A percentile compares a stretch with the other conserved stretches of the same genome.
Conservation (phyloP, 2,113 vertebrate species). For the Taurulus bubalis region DNA sequence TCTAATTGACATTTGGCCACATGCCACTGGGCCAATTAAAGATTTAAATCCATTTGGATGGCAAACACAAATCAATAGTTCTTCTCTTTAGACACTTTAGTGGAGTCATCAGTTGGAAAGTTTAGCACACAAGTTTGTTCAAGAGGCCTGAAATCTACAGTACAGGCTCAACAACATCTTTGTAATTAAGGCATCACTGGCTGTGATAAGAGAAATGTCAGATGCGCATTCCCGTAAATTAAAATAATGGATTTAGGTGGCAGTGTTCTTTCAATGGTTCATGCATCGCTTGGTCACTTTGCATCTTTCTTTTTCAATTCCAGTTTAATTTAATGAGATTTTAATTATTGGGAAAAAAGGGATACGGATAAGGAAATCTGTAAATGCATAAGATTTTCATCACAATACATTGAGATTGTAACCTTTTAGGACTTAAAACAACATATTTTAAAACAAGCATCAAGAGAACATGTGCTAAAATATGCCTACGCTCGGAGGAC, state of each 20-base stretch:
- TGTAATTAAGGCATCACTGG: conserved; percentile 63
- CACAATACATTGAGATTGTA: neutral
- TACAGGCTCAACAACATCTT: conserved; percentile 39
- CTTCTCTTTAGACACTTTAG: conserved; percentile 63
- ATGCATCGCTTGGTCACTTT: conserved; percentile 2
- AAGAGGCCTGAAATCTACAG: conserved; percentile 15
- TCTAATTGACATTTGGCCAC: conserved; percentile 74
- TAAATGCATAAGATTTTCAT: neutral
- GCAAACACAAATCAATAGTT: conserved; percentile 70
- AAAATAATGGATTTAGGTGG: conserved; percentile 35
- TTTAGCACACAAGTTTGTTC: conserved; percentile 53
- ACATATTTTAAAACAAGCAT: neutral
- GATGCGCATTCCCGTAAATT: conserved; percentile 21
- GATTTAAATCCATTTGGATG: conserved; percentile 72
- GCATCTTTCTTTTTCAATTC: conserved; percentile 2
- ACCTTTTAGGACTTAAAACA: neutral
- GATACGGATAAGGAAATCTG: neutral
- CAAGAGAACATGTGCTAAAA: neutral
- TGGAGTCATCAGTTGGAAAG: conserved; percentile 71
- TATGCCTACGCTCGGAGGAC: neutral
- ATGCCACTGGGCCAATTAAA: conserved; percentile 75
- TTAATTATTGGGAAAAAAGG: neutral
- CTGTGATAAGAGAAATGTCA: conserved; percentile 54
- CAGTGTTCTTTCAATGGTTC: conserved; percentile 11
- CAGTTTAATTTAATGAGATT: neutral